Percentiles rank a stretch among this genome's conserved stretches.
Conservation (phyloP, 1,140 invertebrate genomes). For the Drosophila bipectinata region DNA sequence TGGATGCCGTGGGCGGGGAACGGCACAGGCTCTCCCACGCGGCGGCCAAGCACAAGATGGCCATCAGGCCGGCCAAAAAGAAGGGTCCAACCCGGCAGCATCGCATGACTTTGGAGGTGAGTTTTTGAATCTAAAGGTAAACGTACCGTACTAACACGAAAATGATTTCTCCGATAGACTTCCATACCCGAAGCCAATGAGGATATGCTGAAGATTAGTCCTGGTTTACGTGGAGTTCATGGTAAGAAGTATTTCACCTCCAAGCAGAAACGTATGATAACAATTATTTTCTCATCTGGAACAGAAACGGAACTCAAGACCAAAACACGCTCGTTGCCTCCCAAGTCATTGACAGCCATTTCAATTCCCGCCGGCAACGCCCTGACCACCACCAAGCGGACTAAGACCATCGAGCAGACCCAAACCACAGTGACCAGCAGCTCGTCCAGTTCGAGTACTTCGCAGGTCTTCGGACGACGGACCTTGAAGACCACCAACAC, state of each 20-base stretch:
- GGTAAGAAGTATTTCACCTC: conserved; percentile 31
- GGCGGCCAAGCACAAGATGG: conserved; percentile 91
- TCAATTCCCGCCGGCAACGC: conserved; percentile 11
- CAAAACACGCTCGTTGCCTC: conserved; percentile 88
- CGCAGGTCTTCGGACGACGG: conserved; percentile 53
- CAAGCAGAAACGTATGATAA: not conserved
- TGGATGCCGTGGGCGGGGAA: conserved; percentile 66
- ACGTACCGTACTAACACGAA: not conserved
- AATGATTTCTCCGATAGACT: conserved; percentile 84
- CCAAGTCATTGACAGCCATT: conserved; percentile 68
- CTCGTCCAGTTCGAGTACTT: conserved; percentile 14
- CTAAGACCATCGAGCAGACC: conserved; percentile 50
- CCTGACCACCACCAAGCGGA: conserved; percentile 29
- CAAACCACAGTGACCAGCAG: conserved; percentile 26
- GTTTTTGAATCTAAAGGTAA: not conserved
- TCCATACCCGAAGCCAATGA: conserved; percentile 91
- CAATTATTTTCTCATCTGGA: not conserved
- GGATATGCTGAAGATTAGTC: conserved; percentile 84
- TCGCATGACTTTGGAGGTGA: conserved; percentile 86
- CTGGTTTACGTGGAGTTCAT: conserved; percentile 78
- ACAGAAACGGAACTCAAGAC: conserved; percentile 83
- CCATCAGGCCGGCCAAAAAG: conserved; percentile 89
- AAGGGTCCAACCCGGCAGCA: conserved; percentile 88
- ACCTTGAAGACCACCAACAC: conserved; percentile 50
- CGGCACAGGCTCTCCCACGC: conserved; percentile 89